Base-by-base conservation (phyloP, 2,797 vertebrate species). In the Characodon lateralis region DNA sequence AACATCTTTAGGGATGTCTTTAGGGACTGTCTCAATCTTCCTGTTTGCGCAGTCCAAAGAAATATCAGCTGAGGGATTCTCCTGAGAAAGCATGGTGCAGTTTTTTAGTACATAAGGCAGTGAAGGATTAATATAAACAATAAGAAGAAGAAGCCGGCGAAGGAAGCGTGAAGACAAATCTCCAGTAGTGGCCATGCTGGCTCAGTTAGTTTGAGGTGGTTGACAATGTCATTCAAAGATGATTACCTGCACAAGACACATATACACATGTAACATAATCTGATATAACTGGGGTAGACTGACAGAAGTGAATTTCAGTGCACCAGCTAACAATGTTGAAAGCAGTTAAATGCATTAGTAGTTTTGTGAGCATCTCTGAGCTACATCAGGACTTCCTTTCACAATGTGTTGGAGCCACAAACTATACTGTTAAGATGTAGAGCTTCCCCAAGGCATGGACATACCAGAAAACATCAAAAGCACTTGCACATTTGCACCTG, bases 41-140 rank as follows among this genome's bases (percentile, higher is more conserved):
- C 0, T 53, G 1, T 5, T 0, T 0, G 5, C 1, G 20, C 84
- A 88, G 16, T 73, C 20, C 7, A 88, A 3, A n/a, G 0, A 3
- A n/a, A 77, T 20, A 0, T 63, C 69, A 13, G 43, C 31, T 0
- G 1, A 66, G 20, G 61, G 14, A 5, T 48, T 48, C 0, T 69
- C 24, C 2, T 59, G 0, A 55, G 63, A 2, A 41, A 3, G 0
- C 0, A 81, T 50, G 2, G 0, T 9, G 24, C 87, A 88, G 71
- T 26, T 6, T 72, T 77, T 88, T n/a, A 86, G 78, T 0, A 72
- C 86, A 55, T 76, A 84, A 9, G 79, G 3, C 16, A 77, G 20
- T 9, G 22, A 82, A 8, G n/a, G 26, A 39, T 80, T 31, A 12
- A 31, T 14, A 41, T 14, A 6, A 24, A 65, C 46, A 43, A 79